Evolutionary conservation across 1,140 invertebrate species (phyloP), one percentile per base, ranked within the genome.

Genomic region (Arion vulgaris): DNA sequence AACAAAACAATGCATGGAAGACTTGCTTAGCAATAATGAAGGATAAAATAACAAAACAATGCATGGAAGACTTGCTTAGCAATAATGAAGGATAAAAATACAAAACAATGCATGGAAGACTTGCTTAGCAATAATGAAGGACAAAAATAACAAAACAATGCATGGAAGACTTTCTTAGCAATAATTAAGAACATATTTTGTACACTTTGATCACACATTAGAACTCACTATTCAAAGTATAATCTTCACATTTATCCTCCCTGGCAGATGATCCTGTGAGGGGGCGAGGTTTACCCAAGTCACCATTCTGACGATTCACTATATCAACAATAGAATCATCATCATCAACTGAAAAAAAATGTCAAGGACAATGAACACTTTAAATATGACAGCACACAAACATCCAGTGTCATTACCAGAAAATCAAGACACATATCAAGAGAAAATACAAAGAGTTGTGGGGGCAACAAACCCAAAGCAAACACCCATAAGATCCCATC

Each of bases 281-380:
- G 19, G 80, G 85, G 17, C 88, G 80, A 28, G 87, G 87, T 71
- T 84, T 82, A 53, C 83, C 84, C 1, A 90, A 83, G 66, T 90
- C 88, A 72, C 87, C 88, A 66, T 86, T 83, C 28, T 86, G 86
- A 11, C 83, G 75, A 39, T 88, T 86, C 53, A 90, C 86, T 28
- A 89, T 71, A 81, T 91, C 90, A 73, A 91, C 69, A 0, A 91
- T 81, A 23, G 85, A 88, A 28, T 87, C 87, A 85, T 91, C 90
- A 86, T 89, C 89, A 86, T 89, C 88, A 84, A 88, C 90, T 71
- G 90, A 72, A 23, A 66, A 57, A 57, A 7, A 19, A 17, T n/a
- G 62, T 89, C 89, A 73, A 91, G 68, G 23, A 57, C 23, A n/a
- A 57, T 4, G 53, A 57, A 19, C 53, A 57, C 23, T 57, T 57